phyloP scores from a whole-genome alignment of 2,113 vertebrate species.

The Urocynchramus pylzowi region DNA sequence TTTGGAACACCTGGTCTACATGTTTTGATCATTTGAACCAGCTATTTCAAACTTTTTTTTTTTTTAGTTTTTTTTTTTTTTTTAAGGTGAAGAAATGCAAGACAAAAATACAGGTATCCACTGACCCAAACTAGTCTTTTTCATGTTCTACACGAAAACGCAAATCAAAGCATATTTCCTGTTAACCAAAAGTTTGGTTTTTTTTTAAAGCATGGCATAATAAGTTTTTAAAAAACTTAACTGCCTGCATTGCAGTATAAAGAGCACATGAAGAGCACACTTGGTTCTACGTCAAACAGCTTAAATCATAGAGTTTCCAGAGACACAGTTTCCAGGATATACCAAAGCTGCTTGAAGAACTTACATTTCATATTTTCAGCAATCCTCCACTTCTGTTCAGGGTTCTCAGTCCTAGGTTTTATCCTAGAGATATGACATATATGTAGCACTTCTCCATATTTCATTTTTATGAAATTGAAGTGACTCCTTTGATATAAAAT shows the following conservation, averaged over 20 bases:
- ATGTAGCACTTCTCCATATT: not conserved
- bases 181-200: not conserved
- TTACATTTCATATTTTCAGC: not conserved
- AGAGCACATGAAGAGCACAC: not conserved
- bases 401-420: not conserved
- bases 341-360: not conserved
- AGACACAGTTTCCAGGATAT: not conserved
- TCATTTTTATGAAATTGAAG: slow-evolving; percentile 33
- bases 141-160: not conserved
- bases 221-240: not conserved
- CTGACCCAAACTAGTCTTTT: not conserved
- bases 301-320: not conserved
- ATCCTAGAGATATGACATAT: not conserved
- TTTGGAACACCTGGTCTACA: not conserved
- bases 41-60: not conserved
- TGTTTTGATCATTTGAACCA: not conserved
- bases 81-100: not conserved
- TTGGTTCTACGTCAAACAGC: not conserved
- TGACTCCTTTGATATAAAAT: slow-evolving; percentile 16
- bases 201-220: not conserved
- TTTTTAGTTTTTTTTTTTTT: not conserved
- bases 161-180: not conserved
- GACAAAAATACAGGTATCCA: not conserved
- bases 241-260: not conserved
- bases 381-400: not conserved